phyloP scores from a whole-genome alignment of 2,797 vertebrate species.

The Sciaenops ocellatus region DNA sequence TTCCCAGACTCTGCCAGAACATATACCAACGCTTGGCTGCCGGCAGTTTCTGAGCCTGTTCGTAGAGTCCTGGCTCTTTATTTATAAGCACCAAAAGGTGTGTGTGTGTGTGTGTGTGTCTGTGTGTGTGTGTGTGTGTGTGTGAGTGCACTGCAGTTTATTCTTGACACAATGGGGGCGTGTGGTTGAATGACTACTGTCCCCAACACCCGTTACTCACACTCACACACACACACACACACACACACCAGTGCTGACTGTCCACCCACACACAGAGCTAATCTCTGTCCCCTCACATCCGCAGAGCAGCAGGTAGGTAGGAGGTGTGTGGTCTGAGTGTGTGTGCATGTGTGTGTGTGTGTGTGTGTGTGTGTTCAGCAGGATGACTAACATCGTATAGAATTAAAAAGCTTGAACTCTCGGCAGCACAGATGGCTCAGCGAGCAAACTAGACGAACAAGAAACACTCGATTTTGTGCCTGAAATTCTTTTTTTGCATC shows the following conservation, averaged over 20 bases:
- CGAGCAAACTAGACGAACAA: conserved; percentile 29
- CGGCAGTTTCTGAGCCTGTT: background rate
- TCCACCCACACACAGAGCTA: conserved; percentile 58
- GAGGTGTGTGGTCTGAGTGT: conserved; percentile 65
- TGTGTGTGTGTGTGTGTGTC: background rate
- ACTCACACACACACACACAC: conserved; percentile 30
- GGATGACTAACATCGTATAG: conserved; percentile 70
- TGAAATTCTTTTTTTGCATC: conserved; percentile 26
- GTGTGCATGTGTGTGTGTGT: conserved; percentile 45
- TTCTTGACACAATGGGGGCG: conserved; percentile 65
- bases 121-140: conserved; percentile 20
- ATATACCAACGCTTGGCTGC: background rate
- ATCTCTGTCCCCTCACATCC: conserved; percentile 71
- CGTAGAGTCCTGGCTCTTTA: conserved; percentile 1
- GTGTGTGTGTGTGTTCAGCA: conserved; percentile 35
- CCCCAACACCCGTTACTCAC: conserved; percentile 61
- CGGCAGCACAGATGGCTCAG: conserved; percentile 66
- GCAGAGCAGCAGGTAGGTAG: conserved; percentile 78
- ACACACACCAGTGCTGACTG: conserved; percentile 33
- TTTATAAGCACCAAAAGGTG: conserved; percentile 23
- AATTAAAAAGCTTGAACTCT: conserved; percentile 52
- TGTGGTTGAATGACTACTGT: conserved; percentile 72
- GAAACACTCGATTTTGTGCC: conserved; percentile 4
- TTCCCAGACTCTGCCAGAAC: conserved; percentile 12
- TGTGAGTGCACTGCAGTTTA: conserved; percentile 37